Base-by-base conservation (phyloP, 2,797 vertebrate species). In the Mico argentatus region DNA sequence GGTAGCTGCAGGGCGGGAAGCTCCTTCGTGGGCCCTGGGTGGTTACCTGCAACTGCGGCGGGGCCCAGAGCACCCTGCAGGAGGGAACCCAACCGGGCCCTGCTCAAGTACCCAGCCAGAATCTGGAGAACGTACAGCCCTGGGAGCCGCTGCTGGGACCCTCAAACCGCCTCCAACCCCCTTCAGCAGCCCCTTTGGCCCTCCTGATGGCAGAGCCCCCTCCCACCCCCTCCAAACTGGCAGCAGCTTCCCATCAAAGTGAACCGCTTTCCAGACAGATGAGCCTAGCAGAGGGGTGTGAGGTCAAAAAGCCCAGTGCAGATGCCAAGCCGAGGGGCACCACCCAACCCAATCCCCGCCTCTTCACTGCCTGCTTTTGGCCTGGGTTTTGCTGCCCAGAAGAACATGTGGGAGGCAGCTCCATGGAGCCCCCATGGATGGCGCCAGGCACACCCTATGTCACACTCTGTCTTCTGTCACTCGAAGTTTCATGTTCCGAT, bases 391-490 rank as follows among this genome's bases (percentile, higher is more conserved):
- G 81, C 77, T 73, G 91, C 50, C 85, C 44, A 1, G 0, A 0
- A 46, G 76, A 48, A 15, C 0, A 0, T 20, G 19, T 1, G 3
- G 73, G 46, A 36, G 22, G n/a, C 83, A 87, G 59, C 86, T 50
- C 73, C 2, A 0, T 1, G 27, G 46, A 11, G 48, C 59, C 27
- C 46, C 36, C 1, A 11, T 11, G 57, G 46, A 13, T 8, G 0
- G 19, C 39, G 24, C 59, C 36, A 5, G 0, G 33, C 41, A 6
- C 0, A 0, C 30, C 8, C 24, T 30, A 4, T 0, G 2, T 41
- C 83, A 17, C 41, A 11, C 41, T 61, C 61, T 7, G 13, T 3
- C 19, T 85, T 5, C 15, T 5, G 13, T 27, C 39, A 14, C 52
- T 36, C 17, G 3, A 39, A 33, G 12, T 30, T 39, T 44, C 48